These are phyloP conservation scores for Dryococelus australis DNA, from an alignment of 2,888 invertebrate genomes.

Conservation along the genomic window DNA sequence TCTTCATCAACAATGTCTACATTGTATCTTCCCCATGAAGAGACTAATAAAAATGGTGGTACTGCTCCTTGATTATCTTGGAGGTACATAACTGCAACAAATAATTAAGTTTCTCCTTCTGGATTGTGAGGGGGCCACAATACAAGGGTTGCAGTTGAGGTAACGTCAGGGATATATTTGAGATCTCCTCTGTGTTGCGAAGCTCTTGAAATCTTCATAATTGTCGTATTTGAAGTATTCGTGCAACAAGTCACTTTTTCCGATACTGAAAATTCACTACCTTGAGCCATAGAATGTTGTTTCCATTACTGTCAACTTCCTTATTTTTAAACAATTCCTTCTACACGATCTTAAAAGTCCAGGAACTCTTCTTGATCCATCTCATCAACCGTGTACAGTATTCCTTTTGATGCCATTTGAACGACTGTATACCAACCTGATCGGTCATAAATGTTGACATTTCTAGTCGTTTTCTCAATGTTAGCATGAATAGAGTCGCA, in stretches of 20 bases:
- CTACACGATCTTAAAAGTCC: background rate
- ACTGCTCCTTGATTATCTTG: background rate
- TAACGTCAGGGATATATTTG: no score
- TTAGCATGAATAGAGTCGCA: background rate
- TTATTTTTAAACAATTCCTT: background rate
- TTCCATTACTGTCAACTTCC: conserved; percentile 1
- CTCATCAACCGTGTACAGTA: background rate
- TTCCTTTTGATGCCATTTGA: background rate
- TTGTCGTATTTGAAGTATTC: conserved; percentile 3
- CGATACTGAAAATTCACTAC: background rate
- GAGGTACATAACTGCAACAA: no score
- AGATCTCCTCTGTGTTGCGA: no score
- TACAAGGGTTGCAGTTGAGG: no score
- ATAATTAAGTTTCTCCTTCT: background rate
- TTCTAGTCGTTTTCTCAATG: background rate
- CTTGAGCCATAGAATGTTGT: background rate
- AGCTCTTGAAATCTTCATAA: background rate
- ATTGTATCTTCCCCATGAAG: background rate
- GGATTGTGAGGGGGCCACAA: background rate
- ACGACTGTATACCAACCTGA: background rate
- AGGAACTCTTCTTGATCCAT: conserved; percentile 22
- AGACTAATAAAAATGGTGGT: conserved; percentile 1
- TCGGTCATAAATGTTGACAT: background rate
- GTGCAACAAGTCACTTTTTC: background rate
- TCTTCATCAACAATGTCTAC: background rate